Base-by-base conservation (phyloP, 1,140 invertebrate species). In the Bombyx mori region DNA sequence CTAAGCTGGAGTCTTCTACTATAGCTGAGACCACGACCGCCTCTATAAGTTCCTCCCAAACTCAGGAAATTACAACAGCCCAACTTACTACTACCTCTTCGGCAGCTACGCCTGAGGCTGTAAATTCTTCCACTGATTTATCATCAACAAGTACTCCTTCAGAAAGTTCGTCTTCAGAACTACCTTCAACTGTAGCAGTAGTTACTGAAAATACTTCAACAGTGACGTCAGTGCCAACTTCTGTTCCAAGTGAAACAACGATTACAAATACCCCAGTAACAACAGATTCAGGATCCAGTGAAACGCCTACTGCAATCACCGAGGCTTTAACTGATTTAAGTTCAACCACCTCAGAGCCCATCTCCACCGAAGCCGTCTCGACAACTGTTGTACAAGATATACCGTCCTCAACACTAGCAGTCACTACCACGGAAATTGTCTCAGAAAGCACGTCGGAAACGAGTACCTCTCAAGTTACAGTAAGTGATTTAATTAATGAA, bases 401-500 rank as follows among this genome's bases (percentile, higher is more conserved):
- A 51, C n/a, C 49, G 12, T 18, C 49, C 6, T 8, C 3, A 18
- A 26, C n/a, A 51, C 0, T 22, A 8, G n/a, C n/a, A 51, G n/a
- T 22, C n/a, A 12, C 49, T 51, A 8, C 49, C n/a, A 26, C 49
- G 4, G 22, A 51, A 7, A 51, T 8, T 18, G 45, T 46, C 45
- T 46, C 54, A 26, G 35, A 55, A 56, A 47, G 56, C 54, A 52
- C 56, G 35, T n/a, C 56, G 8, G 58, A 60, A 56, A 26, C 52
- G 45, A 57, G 46, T 51, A 50, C 57, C 57, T 49, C 59, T 44
- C 56, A 59, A 56, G 18, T 49, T 50, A 46, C 63, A 61, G 55
- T 62, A 35, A 35, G 26, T 35, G 26, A 35, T 35, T 35, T 5
- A 43, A 57, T 54, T 42, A 52, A 47, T 22, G 52, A 46, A 8